Evolutionary conservation across 1,140 invertebrate genomes (phyloP), one percentile per base, ranked within the genome.

Genomic region (Drosophila lowei): DNA sequence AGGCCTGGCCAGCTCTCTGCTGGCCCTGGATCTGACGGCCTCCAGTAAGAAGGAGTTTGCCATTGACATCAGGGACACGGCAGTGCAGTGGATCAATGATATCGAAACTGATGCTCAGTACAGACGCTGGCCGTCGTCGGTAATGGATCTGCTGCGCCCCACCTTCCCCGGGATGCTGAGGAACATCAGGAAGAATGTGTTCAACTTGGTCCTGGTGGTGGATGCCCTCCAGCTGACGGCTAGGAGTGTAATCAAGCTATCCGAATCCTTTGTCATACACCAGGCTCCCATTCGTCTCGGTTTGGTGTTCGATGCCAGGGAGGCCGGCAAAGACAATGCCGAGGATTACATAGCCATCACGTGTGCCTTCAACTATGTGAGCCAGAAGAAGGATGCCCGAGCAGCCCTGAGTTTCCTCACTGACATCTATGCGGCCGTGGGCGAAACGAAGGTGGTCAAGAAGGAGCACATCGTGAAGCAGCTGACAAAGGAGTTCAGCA

Each of bases 121-220:
- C 85, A 93, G 93, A 11, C 93, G 95, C 55, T 99, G 98, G 98
- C 95, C 97, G 0, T 93, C 94, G 2, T 97, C 95, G 44, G 93
- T 98, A 49, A 96, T 96, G 90, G 97, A 99, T 76, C 92, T 99
- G 54, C 92, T 99, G 44, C 93, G 98, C 57, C 98, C 98, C 43
- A 98, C 98, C 0, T 99, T 98, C 90, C 98, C 98, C 9, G 98
- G 98, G 38, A 99, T 99, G 97, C 92, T 99, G 42, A 92, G 98
- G 71, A 97, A 96, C 84, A 94, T 99, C 71, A 94, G 97, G 25
- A 97, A 97, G 79, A 99, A 99, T 93, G 94, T 99, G 18, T 99
- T 98, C 89, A 97, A 98, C 92, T 92, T 99, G 90, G 96, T 98
- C 11, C 93, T 99, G 49, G 94, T 99, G 18, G 94, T 98, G 28